Base-by-base conservation (phyloP, 2,888 invertebrate genomes). In the Lasioglossum vierecki region DNA sequence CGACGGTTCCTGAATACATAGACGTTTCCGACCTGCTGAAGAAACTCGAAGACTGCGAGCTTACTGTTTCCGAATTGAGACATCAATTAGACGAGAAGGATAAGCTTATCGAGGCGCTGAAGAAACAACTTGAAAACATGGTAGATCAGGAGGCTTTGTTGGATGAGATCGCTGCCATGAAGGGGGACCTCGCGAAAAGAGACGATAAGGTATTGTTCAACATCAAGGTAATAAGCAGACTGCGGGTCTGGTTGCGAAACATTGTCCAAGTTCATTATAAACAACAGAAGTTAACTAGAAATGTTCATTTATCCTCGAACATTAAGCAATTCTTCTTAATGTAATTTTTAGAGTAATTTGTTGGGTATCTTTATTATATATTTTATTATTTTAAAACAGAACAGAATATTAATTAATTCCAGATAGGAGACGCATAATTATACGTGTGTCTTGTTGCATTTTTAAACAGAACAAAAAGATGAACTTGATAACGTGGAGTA, bases 51-150 rank as follows among this genome's bases (percentile, higher is more conserved):
- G 82, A 84, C 60, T 91, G 80, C 75, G 85, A 90, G 15, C n/a
- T 26, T 11, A 35, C 77, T 4, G 83, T 86, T 60, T 76, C 80
- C 11, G 88, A 90, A 66, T 82, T 93, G 85, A 92, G 72, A 30
- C 87, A 70, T 22, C 89, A 92, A 80, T 66, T 93, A 22, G 82
- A 82, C 15, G 92, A 92, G 60, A 92, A 90, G 63, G 91, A 93
- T 49, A 83, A 83, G 4, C 46, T 80, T 8, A 90, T 92, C 30
- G 88, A 87, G 13, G 73, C 81, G 60, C 53, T 92, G 78, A 77
- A 72, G n/a, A 82, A 74, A 26, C 74, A 88, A 26, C 30, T 90
- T n/a, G 84, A 85, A 9, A 83, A 88, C 85, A 88, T 80, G 49
- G 86, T 91, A 41, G 88, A 85, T 66, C 83, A 89, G 15, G 86